Conservation (phyloP, 2,888 invertebrate genomes). For the Parochlus steinenii region DNA sequence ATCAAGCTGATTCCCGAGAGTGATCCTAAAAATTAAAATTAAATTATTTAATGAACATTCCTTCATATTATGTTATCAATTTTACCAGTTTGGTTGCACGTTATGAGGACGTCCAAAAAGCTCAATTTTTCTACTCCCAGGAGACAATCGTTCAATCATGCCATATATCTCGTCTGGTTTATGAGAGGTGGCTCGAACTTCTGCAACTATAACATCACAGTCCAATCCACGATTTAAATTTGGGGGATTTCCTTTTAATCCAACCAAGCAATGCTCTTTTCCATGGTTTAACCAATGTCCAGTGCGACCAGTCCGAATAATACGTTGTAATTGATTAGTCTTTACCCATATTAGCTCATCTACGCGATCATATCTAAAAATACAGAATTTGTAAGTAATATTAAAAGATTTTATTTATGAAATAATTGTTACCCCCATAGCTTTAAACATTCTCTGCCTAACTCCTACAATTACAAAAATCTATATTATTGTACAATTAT, state of each 20-base stretch:
- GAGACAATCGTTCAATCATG: conserved; percentile 89
- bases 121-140: conserved; percentile 93
- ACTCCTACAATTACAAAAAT: no score
- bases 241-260: conserved; percentile 88
- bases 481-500: not conserved
- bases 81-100: conserved; percentile 90
- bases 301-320: conserved; percentile 90
- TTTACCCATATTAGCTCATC: conserved; percentile 99
- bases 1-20: conserved; percentile 91
- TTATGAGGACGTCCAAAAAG: conserved; percentile 94
- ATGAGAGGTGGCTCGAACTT: conserved; percentile 93
- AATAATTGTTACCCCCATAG: conserved; percentile 54
- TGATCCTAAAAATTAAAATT: conserved; percentile 42
- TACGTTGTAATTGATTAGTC: conserved; percentile 92
- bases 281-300: conserved; percentile 99
- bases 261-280: conserved; percentile 92
- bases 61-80: conserved; percentile 1
- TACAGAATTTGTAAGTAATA: not conserved
- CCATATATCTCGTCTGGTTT: conserved; percentile 99
- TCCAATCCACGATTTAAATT: conserved; percentile 85
- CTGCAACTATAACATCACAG: conserved; percentile 96
- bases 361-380: conserved; percentile 64
- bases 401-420: not conserved
- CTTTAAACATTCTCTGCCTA: conserved; percentile 88
- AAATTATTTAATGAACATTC: conserved; percentile 8